Base-by-base conservation (phyloP, 1,140 invertebrate species). In the Thalassaphorura encarpata region DNA sequence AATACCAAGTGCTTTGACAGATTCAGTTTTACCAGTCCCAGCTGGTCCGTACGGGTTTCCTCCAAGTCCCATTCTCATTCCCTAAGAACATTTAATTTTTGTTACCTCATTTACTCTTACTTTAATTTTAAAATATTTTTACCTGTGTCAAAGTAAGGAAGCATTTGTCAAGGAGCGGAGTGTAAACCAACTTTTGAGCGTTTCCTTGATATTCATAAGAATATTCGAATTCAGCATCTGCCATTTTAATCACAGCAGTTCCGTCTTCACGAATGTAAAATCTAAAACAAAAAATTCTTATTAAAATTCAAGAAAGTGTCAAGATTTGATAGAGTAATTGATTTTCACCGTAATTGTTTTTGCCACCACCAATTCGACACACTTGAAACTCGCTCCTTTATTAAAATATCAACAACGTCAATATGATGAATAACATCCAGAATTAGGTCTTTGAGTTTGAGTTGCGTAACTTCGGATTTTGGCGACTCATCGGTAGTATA, bases 11-110 rank as follows among this genome's bases (percentile, higher is more conserved):
- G 93, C 90, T 77, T 98, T 98, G 0, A 98, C 91, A 33, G 91
- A 94, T 72, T 97, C 93, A 5, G 94, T 97, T 77, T 98, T 97
- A 0, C 94, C 95, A 1, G 94, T 98, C 53, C 94, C 94, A 60
- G 93, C 92, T 18, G 93, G 92, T n/a, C 96, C 97, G 69, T 97
- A 99, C 0, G 96, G 96, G 77, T 98, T 98, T 13, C 95, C 96
- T 53, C 96, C 94, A 45, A 98, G 77, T 4, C 96, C 96, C 72
- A 98, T 83, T 68, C 87, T 82, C 81, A 98, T 85, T 4, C 90
- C 89, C 83, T 82, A 67, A 28, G 52, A 43, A 75, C 73, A 64
- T 52, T 50, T 64, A 58, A 51, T 33, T 5, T 48, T 47, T 69
- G 66, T n/a, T n/a, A n/a, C n/a, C n/a, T n/a, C n/a, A n/a, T n/a